Conservation (phyloP, 35 echinoderm and acorn worm genomes). For the Lytechinus pictus region DNA sequence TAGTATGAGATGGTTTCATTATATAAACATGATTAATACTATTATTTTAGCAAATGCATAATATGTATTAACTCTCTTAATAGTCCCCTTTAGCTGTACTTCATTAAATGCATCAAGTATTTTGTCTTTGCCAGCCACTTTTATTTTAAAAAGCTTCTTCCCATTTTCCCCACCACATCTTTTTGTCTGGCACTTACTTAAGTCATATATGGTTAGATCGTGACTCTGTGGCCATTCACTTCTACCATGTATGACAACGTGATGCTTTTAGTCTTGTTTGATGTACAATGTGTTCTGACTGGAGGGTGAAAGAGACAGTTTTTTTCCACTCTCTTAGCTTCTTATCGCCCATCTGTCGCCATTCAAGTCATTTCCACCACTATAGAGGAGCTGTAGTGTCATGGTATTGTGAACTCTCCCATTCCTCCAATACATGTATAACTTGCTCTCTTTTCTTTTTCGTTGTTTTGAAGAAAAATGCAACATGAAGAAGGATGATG, state of each 20-base stretch:
- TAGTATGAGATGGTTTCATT: neutral
- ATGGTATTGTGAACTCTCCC: neutral
- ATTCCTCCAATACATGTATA: neutral
- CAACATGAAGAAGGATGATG: neutral
- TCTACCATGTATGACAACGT: neutral
- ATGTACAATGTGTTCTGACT: neutral
- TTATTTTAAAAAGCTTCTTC: neutral
- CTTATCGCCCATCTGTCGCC: constrained; percentile 7
- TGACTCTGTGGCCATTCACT: neutral
- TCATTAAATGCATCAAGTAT: neutral
- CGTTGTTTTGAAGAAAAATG: neutral
- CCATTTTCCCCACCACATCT: neutral
- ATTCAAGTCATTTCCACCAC: neutral
- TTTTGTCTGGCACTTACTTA: neutral
- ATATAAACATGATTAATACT: neutral
- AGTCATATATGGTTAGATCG: neutral
- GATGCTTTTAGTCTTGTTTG: neutral
- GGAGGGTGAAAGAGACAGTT: constrained; percentile 16
- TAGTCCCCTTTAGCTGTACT: neutral
- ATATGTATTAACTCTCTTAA: neutral
- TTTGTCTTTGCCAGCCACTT: neutral
- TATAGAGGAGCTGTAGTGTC: neutral
- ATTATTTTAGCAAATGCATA: neutral
- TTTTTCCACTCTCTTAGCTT: neutral
- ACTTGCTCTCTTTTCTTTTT: neutral